phyloP scores from a whole-genome alignment of 2,888 invertebrate species.

The Pandemis corylana region DNA sequence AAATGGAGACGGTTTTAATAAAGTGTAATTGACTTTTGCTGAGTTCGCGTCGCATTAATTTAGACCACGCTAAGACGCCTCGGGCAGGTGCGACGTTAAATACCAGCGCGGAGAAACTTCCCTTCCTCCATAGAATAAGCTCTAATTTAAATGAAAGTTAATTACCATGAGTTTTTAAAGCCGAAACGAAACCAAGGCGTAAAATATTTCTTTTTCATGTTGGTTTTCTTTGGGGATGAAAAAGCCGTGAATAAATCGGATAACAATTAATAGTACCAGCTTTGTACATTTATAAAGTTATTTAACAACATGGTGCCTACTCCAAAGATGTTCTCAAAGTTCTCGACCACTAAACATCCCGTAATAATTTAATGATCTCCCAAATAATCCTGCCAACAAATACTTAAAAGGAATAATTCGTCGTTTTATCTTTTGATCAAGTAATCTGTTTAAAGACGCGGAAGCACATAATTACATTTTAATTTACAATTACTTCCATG shows the following conservation, averaged over 20 bases:
- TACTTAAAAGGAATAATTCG: conserved; percentile 37
- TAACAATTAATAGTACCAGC: neutral
- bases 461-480: conserved; percentile 10
- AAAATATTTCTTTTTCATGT: conserved; percentile 43
- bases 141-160: conserved; percentile 81
- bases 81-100: conserved; percentile 82
- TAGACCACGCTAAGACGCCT: conserved; percentile 82
- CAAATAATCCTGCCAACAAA: neutral
- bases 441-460: conserved; percentile 17
- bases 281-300: conserved; percentile 1
- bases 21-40: conserved; percentile 85
- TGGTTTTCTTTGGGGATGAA: neutral
- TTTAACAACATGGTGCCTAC: conserved; percentile 2
- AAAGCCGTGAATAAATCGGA: neutral
- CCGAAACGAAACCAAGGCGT: conserved; percentile 47
- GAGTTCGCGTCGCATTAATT: conserved; percentile 84
- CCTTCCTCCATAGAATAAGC: conserved; percentile 78
- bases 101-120: conserved; percentile 73
- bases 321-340: neutral
- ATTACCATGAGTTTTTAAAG: conserved; percentile 78
- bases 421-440: conserved; percentile 12
- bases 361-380: neutral
- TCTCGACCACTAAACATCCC: neutral
- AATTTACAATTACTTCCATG: conserved; percentile 1
- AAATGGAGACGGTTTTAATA: conserved; percentile 85